These are phyloP conservation scores for Hiodon alosoides DNA, from an alignment of 2,113 vertebrate species.

Conservation along the genomic window DNA sequence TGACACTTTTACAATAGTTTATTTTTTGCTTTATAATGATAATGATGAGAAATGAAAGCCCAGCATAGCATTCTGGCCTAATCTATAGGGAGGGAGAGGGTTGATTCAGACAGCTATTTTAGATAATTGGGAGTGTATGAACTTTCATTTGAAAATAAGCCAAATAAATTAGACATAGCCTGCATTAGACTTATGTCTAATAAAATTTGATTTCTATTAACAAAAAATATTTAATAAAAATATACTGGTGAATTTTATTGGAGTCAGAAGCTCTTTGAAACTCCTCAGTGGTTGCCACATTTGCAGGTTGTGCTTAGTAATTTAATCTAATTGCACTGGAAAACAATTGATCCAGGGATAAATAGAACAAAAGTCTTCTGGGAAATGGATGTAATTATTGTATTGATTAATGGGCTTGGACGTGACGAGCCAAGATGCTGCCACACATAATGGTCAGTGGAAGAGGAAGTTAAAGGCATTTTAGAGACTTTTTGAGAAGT, in stretches of 20 bases:
- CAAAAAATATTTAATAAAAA: no score
- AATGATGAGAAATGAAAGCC: no score
- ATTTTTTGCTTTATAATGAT: no score
- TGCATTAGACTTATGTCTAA: no score
- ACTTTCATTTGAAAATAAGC: neutral
- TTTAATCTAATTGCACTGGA: conserved; percentile 47
- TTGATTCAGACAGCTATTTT: neutral
- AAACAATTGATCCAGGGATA: conserved; percentile 48
- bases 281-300: conserved; percentile 36
- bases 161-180: no score
- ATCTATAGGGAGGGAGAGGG: no score
- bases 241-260: conserved; percentile 29
- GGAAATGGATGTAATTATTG: conserved; percentile 56
- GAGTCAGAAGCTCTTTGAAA: conserved; percentile 29
- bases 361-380: conserved; percentile 45
- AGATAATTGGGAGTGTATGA: neutral
- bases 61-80: no score
- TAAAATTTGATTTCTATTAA: no score
- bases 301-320: conserved; percentile 50
- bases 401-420: conserved; percentile 47
- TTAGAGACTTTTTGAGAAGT: neutral
- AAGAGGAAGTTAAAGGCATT: conserved; percentile 9
- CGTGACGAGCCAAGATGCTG: conserved; percentile 40
- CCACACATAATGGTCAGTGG: conserved; percentile 37
- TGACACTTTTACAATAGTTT: no score